Evolutionary conservation across 2,888 invertebrate species (phyloP), one percentile per base, ranked within the genome.

Genomic region (Tetrapedia diversipes): DNA sequence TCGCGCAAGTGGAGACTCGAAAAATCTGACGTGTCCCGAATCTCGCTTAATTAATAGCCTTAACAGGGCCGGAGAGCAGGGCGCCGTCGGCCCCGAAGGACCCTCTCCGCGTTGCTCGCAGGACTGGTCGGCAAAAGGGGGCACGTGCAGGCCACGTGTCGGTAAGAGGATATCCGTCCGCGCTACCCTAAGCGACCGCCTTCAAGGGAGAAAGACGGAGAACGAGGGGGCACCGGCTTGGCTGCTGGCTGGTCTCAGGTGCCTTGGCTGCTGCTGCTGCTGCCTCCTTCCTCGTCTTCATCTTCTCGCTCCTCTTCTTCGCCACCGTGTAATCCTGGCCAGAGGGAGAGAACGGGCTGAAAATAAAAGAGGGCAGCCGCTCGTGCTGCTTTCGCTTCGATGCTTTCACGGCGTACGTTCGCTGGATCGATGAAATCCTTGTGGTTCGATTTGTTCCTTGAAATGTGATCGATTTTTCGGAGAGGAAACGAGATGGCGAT

Each of bases 161-260:
- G 86, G 90, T 91, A 91, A 91, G 91, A 91, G 91, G 91, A 91
- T 91, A 91, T 90, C 90, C 90, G 90, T 89, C 86, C 82, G 80
- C 77, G 82, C 79, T 79, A 85, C 85, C 84, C 82, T 82, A 81
- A 79, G 70, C 79, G 77, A 68, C 61, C 67, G 77, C 49, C 79
- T 77, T 83, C 81, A 67, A 73, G 64, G 67, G 75, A 73, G 65
- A 67, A 67, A 70, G 68, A 80, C 37, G 41, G 76, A n/a, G n/a
- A 72, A 53, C n/a, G 24, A 19, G 61, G 60, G 74, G 67, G 64
- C 57, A 70, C 67, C 67, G 68, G 34, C 76, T 66, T 19, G 45
- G 59, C 53, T 45, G 53, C 49, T 27, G 57, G 53, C 34, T 27
- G 53, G 81, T 75, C 83, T 88, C 89, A 89, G 89, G 89, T 89